These are phyloP conservation scores for Apodemia zela DNA, from an alignment of 2,888 invertebrate species.

Conservation along the genomic window DNA sequence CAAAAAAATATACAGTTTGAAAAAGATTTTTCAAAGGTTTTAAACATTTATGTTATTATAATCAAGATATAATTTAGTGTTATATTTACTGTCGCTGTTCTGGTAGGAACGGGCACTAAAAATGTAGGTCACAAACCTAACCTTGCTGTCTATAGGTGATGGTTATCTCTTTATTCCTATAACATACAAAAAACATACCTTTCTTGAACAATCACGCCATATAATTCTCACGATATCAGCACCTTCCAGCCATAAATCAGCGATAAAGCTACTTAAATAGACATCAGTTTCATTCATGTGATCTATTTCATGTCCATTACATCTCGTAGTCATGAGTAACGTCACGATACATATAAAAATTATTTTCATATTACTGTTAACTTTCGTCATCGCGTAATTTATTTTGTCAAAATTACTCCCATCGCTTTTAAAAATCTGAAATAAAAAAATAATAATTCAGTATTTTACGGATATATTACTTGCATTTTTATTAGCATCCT, in stretches of 20 bases:
- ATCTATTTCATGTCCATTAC: slow-evolving; percentile 38
- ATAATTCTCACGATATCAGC: slow-evolving; percentile 64
- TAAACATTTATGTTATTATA: too few relatives aligned
- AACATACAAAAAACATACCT: slow-evolving; percentile 44
- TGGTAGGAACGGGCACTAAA: too few relatives aligned
- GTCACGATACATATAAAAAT: slow-evolving; percentile 41
- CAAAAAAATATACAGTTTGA: too few relatives aligned
- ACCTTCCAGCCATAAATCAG: slow-evolving; percentile 73
- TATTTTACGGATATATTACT: too few relatives aligned
- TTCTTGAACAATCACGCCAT: slow-evolving; percentile 75
- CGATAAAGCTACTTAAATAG: slow-evolving; percentile 60
- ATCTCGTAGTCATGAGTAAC: slow-evolving; percentile 42
- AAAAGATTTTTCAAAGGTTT: too few relatives aligned
- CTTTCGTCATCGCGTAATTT: slow-evolving; percentile 48
- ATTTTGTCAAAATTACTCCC: slow-evolving; percentile 47
- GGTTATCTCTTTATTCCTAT: not conserved
- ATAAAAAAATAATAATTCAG: not conserved
- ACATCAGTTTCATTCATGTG: slow-evolving; percentile 53
- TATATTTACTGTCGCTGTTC: too few relatives aligned
- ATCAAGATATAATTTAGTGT: too few relatives aligned
- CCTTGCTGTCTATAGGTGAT: not conserved
- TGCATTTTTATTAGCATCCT: too few relatives aligned
- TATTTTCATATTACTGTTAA: slow-evolving; percentile 40
- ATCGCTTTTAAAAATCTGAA: slow-evolving; percentile 27
- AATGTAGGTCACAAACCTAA: too few relatives aligned